Percentiles rank a stretch among this genome's conserved stretches.
Conservation (phyloP, 2,113 vertebrate species). For the Sinosuthora webbiana region DNA sequence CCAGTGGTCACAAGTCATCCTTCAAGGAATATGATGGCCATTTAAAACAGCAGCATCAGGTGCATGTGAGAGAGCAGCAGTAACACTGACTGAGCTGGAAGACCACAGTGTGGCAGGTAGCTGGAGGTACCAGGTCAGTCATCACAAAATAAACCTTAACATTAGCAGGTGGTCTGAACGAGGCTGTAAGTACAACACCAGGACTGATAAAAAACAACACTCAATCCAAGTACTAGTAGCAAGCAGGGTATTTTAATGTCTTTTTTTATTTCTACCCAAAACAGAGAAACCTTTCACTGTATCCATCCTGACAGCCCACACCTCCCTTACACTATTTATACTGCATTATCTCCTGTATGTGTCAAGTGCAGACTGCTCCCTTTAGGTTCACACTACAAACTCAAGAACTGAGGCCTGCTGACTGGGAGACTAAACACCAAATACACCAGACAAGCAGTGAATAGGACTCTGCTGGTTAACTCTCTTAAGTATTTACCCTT, state of each 20-base stretch:
- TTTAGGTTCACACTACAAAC: neutral
- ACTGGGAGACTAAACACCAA: neutral
- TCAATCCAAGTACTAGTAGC: neutral
- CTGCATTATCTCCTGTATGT: neutral
- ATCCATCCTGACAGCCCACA: neutral
- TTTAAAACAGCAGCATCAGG: neutral
- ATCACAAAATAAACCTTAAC: neutral
- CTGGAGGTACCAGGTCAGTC: neutral
- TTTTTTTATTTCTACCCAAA: neutral
- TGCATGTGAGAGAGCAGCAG: neutral
- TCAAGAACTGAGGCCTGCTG: neutral
- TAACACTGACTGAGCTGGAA: neutral
- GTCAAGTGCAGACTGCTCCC: neutral
- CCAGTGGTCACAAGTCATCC: neutral
- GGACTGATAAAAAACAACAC: neutral
- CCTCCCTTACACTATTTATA: neutral
- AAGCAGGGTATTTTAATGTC: neutral
- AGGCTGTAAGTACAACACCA: neutral
- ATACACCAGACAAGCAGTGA: neutral
- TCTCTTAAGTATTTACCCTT: neutral
- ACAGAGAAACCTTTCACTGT: neutral
- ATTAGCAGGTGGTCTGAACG: neutral
- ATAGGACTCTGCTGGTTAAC: neutral
- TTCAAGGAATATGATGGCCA: neutral
- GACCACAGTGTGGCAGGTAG: neutral